Evolutionary conservation across 2,888 invertebrate genomes (phyloP), one percentile per base, ranked within the genome.

Genomic region (Aspidapion aeneum): DNA sequence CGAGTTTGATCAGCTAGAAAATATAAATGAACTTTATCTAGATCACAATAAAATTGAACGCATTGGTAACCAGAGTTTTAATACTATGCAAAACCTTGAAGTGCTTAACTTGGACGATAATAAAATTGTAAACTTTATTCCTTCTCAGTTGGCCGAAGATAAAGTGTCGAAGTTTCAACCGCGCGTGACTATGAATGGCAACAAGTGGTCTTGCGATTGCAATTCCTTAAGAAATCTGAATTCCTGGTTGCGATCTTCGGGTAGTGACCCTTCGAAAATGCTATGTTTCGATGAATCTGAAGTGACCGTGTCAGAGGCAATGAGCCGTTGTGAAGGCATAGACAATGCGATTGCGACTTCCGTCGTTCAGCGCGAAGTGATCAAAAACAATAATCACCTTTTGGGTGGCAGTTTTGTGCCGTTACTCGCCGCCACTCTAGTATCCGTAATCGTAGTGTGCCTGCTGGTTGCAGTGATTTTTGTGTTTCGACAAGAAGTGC

Each of bases 191-290:
- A 83, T 91, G 66, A 87, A 89, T 74, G 89, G 90, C 73, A 92
- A 91, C 84, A 87, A 87, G 77, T 92, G 94, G 94, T 88, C 89
- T 78, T 93, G 93, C 81, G 89, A 91, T 77, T 93, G 93, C 80
- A 84, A 84, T 74, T 88, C 88, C 74, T 84, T 90, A 60, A 84
- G 84, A 67, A 86, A 86, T 72, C 81, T 91, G 73, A 86, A 88
- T 75, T 84, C 86, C 71, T 91, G 90, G 90, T 79, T 90, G 65
- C 82, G 85, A 74, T 84, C 87, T 75, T 87, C 88, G 76, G 85
- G 85, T 59, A 85, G 86, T 77, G 86, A 88, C 75, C 85, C 88
- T 35, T 85, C 87, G 74, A 87, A 87, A 82, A 86, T 90, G 86
- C 83, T 86, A 72, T 89, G 89, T 75, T 84, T 80, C 77, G 69